Evolutionary conservation across 2,888 invertebrate species (phyloP).

Genomic region (Synanthedon vespiformis): DNA sequence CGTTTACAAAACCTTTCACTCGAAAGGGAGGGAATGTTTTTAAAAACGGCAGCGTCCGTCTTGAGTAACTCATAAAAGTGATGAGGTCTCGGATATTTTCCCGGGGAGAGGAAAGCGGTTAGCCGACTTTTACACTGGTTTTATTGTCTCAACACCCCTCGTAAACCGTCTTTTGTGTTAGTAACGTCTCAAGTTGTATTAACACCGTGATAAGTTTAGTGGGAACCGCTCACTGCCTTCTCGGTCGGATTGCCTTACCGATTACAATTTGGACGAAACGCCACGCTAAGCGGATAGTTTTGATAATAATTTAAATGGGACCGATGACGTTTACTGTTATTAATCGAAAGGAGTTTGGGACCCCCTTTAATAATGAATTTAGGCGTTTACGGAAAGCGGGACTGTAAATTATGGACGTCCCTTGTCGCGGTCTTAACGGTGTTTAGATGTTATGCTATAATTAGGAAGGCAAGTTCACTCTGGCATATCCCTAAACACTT

Average conservation of each 20-base stretch:
- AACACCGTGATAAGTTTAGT: slow-evolving; percentile 57
- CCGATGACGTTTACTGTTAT: slow-evolving; percentile 39
- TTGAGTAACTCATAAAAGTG: slow-evolving; percentile 53
- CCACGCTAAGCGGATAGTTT: slow-evolving; percentile 45
- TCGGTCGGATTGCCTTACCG: slow-evolving; percentile 26
- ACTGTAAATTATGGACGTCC: slow-evolving; percentile 49
- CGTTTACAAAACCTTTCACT: slow-evolving; percentile 13
- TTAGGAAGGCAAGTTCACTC: slow-evolving; percentile 23
- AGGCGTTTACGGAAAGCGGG: slow-evolving; percentile 35
- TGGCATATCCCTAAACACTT: slow-evolving; percentile 12
- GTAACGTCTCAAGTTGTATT: slow-evolving; percentile 59
- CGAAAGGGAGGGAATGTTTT: slow-evolving; percentile 13
- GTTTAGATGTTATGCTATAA: slow-evolving; percentile 42
- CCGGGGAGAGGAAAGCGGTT: slow-evolving; percentile 42
- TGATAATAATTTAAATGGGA: slow-evolving; percentile 55
- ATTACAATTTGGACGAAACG: slow-evolving; percentile 42
- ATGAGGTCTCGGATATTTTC: slow-evolving; percentile 42
- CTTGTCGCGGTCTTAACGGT: slow-evolving; percentile 31
- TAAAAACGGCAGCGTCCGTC: slow-evolving; percentile 41
- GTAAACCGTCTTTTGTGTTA: slow-evolving; percentile 52
- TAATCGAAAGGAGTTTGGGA: slow-evolving; percentile 34
- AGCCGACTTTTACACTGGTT: slow-evolving; percentile 63
- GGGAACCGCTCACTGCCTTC: slow-evolving; percentile 21
- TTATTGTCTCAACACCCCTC: slow-evolving; percentile 57
- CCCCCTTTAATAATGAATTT: slow-evolving; percentile 56